These are phyloP conservation scores for Orussus abietinus DNA, from an alignment of 1,140 invertebrate genomes.

Conservation along the genomic window DNA sequence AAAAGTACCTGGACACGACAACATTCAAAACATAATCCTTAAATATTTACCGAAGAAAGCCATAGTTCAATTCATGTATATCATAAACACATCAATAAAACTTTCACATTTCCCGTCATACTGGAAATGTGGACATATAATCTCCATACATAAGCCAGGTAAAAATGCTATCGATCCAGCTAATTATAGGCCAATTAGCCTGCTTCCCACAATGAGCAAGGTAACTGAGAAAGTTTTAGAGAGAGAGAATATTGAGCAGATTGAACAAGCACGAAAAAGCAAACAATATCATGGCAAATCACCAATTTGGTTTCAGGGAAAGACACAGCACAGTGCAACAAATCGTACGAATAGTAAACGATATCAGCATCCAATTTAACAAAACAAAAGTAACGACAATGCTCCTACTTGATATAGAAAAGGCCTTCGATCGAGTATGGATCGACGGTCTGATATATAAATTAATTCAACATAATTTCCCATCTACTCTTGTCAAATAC, in stretches of 20 bases:
- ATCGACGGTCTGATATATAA: constrained; percentile 33
- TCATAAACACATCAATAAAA: constrained; percentile 27
- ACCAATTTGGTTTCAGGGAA: constrained; percentile 37
- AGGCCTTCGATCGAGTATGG: constrained; percentile 37
- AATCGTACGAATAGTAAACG: constrained; percentile 24
- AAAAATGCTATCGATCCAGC: constrained; percentile 28
- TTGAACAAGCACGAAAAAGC: constrained; percentile 12
- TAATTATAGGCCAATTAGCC: constrained; percentile 38
- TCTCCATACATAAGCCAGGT: too few relatives aligned
- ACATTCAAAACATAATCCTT: constrained; percentile 26
- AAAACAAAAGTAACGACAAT: constrained; percentile 21
- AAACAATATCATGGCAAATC: constrained; percentile 6
- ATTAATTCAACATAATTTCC: constrained; percentile 17
- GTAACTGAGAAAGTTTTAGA: constrained; percentile 32
- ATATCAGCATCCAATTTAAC: constrained; percentile 23
- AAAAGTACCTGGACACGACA: constrained; percentile 33
- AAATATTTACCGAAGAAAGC: constrained; percentile 29
- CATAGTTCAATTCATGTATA: constrained; percentile 20
- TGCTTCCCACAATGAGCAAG: constrained; percentile 31
- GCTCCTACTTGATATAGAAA: constrained; percentile 32
- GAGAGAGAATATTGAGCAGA: constrained; percentile 25
- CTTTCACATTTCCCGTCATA: constrained; percentile 22
- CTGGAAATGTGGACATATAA: too few relatives aligned
- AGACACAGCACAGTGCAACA: constrained; percentile 30
- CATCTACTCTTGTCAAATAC: constrained; percentile 28